Conservation (phyloP, 2,797 vertebrate species). For the Malacoctenus gilli region DNA sequence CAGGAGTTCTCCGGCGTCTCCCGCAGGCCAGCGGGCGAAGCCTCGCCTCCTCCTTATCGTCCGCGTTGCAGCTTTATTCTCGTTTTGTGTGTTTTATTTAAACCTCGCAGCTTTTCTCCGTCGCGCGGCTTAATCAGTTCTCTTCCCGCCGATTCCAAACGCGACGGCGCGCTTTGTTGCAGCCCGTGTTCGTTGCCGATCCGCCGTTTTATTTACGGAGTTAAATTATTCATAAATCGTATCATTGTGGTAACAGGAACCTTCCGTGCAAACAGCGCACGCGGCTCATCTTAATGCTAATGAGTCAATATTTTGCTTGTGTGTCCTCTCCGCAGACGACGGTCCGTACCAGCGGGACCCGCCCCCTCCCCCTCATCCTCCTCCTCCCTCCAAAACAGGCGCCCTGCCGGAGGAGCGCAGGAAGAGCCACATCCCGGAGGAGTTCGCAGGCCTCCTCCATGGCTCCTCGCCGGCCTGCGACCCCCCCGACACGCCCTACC, state of each 20-base stretch:
- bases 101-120: neutral
- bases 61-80: slow-evolving; percentile 35
- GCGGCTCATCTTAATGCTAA: slow-evolving; percentile 8
- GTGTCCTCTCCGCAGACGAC: slow-evolving; percentile 63
- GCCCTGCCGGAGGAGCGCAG: slow-evolving; percentile 78
- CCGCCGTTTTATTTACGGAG: slow-evolving; percentile 4
- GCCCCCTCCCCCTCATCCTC: slow-evolving; percentile 41
- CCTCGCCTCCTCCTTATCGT: slow-evolving; percentile 33
- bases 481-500: slow-evolving; percentile 92
- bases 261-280: neutral
- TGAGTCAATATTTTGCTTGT: neutral
- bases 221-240: slow-evolving; percentile 14
- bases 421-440: slow-evolving; percentile 87
- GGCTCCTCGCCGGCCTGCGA: slow-evolving; percentile 94
- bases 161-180: slow-evolving; percentile 12
- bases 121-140: no score
- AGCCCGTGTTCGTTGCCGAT: slow-evolving; percentile 6
- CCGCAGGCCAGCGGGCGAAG: slow-evolving; percentile 28
- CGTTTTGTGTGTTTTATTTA: slow-evolving; percentile 34
- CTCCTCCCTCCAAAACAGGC: slow-evolving; percentile 45
- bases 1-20: slow-evolving; percentile 41
- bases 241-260: slow-evolving; percentile 4
- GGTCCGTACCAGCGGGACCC: slow-evolving; percentile 61
- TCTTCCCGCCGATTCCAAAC: slow-evolving; percentile 2
- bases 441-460: slow-evolving; percentile 94